phyloP scores from a whole-genome alignment of 1,140 invertebrate genomes.

The Spodoptera frugiperda region DNA sequence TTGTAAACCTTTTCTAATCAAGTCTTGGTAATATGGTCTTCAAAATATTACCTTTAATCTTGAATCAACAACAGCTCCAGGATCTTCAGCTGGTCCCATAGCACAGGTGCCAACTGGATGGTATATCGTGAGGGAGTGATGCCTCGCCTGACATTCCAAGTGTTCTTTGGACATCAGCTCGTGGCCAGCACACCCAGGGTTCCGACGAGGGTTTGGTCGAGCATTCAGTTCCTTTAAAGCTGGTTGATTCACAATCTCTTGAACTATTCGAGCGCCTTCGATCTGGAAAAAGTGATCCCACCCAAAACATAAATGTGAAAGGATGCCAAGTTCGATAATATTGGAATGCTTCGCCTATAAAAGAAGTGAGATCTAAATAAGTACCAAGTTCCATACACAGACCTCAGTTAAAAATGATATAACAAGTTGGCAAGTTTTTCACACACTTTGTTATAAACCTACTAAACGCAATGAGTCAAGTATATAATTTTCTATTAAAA shows the following conservation, averaged over 20 bases:
- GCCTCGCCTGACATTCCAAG: conserved; percentile 81
- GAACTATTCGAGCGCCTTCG: conserved; percentile 90
- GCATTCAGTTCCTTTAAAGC: conserved; percentile 89
- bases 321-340: too few relatives aligned
- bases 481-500: too few relatives aligned
- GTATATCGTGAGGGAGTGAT: conserved; percentile 82
- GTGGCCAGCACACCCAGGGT: conserved; percentile 87
- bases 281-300: conserved; percentile 84
- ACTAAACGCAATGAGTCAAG: too few relatives aligned
- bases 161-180: conserved; percentile 88
- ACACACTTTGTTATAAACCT: too few relatives aligned
- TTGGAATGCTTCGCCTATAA: too few relatives aligned
- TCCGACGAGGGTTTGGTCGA: conserved; percentile 87
- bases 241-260: conserved; percentile 88
- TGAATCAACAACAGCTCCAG: conserved; percentile 86
- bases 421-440: too few relatives aligned
- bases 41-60: conserved; percentile 65
- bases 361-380: too few relatives aligned
- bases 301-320: too few relatives aligned
- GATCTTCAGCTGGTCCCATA: conserved; percentile 87
- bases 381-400: too few relatives aligned
- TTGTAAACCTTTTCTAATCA: too few relatives aligned
- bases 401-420: too few relatives aligned
- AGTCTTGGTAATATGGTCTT: too few relatives aligned
- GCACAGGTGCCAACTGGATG: conserved; percentile 87